Percentiles rank a stretch among this genome's conserved stretches.
These are phyloP conservation scores for Pteropus rufus DNA, from an alignment of 2,797 vertebrate genomes.

Conservation along the genomic window DNA sequence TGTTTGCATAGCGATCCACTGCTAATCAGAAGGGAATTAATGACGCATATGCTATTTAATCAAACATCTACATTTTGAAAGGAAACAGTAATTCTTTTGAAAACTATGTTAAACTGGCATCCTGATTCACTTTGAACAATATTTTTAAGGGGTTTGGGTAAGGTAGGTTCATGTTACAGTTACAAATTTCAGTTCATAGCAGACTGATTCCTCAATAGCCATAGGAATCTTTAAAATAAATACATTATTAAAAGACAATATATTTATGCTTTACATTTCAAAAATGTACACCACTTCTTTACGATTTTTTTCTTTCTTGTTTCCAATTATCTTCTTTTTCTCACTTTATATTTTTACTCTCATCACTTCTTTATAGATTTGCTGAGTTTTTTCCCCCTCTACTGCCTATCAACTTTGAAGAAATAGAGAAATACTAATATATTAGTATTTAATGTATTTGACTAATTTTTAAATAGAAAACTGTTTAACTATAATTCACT, in stretches of 20 bases:
- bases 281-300: neutral
- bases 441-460: neutral
- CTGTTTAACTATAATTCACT: neutral
- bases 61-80: constrained; percentile 9
- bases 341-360: neutral
- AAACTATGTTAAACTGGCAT: neutral
- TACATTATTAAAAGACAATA: neutral
- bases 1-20: neutral
- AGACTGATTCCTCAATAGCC: neutral
- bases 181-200: neutral
- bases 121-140: neutral
- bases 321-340: neutral
- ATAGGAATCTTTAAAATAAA: neutral
- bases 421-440: neutral
- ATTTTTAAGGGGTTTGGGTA: neutral
- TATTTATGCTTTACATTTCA: neutral
- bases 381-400: neutral
- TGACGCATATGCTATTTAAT: neutral
- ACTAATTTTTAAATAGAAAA: neutral
- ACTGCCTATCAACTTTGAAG: neutral
- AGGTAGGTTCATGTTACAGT: neutral
- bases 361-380: neutral
- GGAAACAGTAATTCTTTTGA: neutral
- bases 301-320: neutral
- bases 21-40: neutral